Conservation (phyloP, 2,797 vertebrate species). For the Myotis pilosus region DNA sequence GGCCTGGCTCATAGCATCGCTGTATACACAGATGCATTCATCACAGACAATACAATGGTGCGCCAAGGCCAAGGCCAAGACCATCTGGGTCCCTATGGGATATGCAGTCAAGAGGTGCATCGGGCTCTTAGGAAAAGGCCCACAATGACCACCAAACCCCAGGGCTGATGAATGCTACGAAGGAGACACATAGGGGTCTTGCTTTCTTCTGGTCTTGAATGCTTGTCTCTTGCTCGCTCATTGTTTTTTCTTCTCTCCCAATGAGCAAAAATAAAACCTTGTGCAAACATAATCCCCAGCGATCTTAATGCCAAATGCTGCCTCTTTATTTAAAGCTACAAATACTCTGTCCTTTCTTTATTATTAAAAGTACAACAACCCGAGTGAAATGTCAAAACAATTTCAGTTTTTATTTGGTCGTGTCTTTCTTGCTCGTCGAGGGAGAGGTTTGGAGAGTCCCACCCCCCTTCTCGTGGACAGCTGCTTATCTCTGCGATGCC, state of each 20-base stretch:
- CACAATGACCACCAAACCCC: not conserved
- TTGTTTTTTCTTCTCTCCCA: not conserved
- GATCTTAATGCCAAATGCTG: not conserved
- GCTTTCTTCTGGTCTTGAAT: not conserved
- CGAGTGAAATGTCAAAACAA: conserved; percentile 52
- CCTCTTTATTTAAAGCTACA: conserved; percentile 69
- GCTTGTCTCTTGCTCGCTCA: not conserved
- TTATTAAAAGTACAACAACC: conserved; percentile 63
- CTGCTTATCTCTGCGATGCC: conserved; percentile 45
- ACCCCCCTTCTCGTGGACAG: not conserved
- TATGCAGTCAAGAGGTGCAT: accelerated
- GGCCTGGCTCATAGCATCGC: not conserved
- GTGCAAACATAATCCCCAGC: not conserved
- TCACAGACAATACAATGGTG: not conserved
- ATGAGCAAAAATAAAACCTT: not conserved
- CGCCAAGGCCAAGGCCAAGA: not conserved
- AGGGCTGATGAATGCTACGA: too few species aligned
- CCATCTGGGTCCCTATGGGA: not conserved
- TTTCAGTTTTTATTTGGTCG: conserved; percentile 64
- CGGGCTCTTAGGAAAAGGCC: not conserved
- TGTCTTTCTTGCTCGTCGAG: conserved; percentile 34
- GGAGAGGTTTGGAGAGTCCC: conserved; percentile 68
- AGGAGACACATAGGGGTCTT: not conserved
- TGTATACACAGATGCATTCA: not conserved
- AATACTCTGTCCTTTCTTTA: conserved; percentile 57